These are phyloP conservation scores for Ciconia nigra DNA, from an alignment of 2,797 vertebrate genomes.

Conservation along the genomic window DNA sequence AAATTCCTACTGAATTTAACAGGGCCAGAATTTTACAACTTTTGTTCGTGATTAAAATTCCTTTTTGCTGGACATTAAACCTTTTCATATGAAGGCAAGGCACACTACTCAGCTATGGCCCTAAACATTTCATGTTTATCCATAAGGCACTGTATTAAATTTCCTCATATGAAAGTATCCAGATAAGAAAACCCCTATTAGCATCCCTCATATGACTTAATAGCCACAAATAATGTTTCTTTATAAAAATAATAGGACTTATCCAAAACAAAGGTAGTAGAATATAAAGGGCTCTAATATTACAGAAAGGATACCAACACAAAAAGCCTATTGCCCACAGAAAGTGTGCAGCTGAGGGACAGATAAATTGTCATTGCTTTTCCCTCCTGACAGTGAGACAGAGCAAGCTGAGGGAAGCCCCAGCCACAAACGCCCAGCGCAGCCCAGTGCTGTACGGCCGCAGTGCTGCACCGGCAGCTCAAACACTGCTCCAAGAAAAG, in stretches of 20 bases:
- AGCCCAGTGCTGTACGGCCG: too few species aligned
- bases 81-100: background rate
- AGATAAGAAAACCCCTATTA: background rate
- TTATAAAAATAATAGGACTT: background rate
- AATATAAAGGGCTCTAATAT: background rate
- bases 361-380: background rate
- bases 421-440: background rate
- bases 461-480: background rate
- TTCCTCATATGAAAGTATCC: background rate
- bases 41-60: background rate
- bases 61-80: background rate
- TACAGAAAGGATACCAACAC: background rate
- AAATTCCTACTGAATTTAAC: conserved; percentile 23
- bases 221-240: background rate
- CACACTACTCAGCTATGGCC: background rate
- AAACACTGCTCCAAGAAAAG: background rate
- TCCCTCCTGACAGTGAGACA: background rate
- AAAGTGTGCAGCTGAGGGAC: background rate
- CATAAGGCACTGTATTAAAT: background rate
- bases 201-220: background rate
- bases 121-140: conserved; percentile 10
- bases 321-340: background rate
- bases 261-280: background rate
- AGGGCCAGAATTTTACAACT: conserved; percentile 6
- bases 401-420: background rate